Evolutionary conservation across 2,797 vertebrate species (phyloP), one percentile per base, ranked within the genome.

Genomic region (Botia almorhae): DNA sequence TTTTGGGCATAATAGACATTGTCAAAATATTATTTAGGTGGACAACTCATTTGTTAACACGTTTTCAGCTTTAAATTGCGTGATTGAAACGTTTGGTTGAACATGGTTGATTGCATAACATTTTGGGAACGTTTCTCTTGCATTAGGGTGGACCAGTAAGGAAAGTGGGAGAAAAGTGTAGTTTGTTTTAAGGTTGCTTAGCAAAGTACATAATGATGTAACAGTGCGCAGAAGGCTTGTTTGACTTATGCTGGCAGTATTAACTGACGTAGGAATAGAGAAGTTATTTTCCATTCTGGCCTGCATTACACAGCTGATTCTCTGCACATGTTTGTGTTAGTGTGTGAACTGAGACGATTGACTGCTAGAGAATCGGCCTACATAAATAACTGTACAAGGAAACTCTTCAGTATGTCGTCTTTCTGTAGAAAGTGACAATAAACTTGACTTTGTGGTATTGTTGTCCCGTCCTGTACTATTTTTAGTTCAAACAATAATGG

Each of bases 151-250:
- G 48, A 58, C 13, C 7, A 39, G 73, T 60, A 29, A 3, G 17
- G 78, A 68, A 55, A 61, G 13, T 61, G 36, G 33, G 56, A 75
- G 56, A 69, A 19, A 43, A 64, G 76, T 69, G 69, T 77, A 19
- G 23, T 48, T 48, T 63, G 84, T 90, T 90, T 91, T 91, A 29
- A 74, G 43, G 89, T 90, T 90, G 87, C 90, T 82, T 81, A 86
- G 89, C 67, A 85, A 78, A 78, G 1, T 39, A 60, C 69, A 2
- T 12, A 61, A 73, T 92, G 90, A 90, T 84, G 88, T 89, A 86
- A 93, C 87, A 69, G 84, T 87, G 61, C 72, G 48, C 21, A n/a
- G 7, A 8, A 53, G 70, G 70, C 1, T 36, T 73, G 13, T 23
- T 63, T 71, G 67, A 79, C 43, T 79, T 69, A 79, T 64, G 26